Base-by-base conservation (phyloP, 2,113 vertebrate species). In the Emberiza fucata region DNA sequence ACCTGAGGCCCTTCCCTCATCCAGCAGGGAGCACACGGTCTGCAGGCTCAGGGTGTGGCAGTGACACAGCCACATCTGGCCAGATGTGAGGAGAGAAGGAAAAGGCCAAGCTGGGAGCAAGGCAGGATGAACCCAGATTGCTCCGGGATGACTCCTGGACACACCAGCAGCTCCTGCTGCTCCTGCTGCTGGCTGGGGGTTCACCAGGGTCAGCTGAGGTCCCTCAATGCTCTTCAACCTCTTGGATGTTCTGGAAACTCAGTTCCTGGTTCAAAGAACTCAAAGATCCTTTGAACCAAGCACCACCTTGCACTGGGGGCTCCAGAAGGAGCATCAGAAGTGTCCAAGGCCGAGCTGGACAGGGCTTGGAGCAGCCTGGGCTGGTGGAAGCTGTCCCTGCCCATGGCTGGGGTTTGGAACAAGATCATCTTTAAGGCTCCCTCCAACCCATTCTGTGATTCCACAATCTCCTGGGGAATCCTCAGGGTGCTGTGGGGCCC, bases 91-190 rank as follows among this genome's bases (percentile, higher is more conserved):
- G 44, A 45, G 59, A 61, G 63, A 25, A 65, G 60, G 59, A 3
- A 69, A 72, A 72, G 56, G 9, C 63, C 16, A 35, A 77, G 37
- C 16, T n/a, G 79, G 18, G 78, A 90, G 66, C 44, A 7, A 81
- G 50, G 63, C 47, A 53, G 75, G 86, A 66, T 14, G 65, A 92
- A 81, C 24, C 60, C 39, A 0, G 35, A 10, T 9, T n/a, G 4
- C 25, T 50, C 51, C 1, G 1, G 64, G 51, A 44, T 19, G 4
- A n/a, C 50, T 79, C 57, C 61, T 0, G 2, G 31, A 33, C 54
- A 9, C 0, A 3, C 35, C 0, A 0, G 35, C 53, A 35, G 28
- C 44, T 86, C 45, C 21, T 10, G 21, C 39, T n/a, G 70, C 76
- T 79, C 63, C 59, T 15, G 20, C 6, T 12, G 25, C n/a, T 9